A percentile compares a stretch with the other conserved stretches of the same genome.
These are phyloP conservation scores for Notocelia uddmanniana DNA, from an alignment of 2,888 invertebrate species.

Conservation along the genomic window DNA sequence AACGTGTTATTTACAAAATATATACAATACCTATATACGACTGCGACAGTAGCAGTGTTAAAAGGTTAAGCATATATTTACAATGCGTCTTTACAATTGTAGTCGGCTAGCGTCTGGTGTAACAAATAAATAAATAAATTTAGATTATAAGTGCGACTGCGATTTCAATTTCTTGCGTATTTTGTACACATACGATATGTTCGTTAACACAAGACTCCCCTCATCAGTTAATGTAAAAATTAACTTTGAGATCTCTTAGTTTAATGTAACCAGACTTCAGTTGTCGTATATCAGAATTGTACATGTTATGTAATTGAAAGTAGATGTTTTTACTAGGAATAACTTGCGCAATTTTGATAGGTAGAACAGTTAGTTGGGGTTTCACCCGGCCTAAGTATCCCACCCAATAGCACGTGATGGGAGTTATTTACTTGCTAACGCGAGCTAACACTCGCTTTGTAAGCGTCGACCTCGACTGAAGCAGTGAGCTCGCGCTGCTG, in stretches of 20 bases:
- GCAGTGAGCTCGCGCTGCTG: too few relatives aligned
- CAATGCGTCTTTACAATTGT: slow-evolving; percentile 17
- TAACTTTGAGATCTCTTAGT: slow-evolving; percentile 32
- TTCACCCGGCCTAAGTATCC: slow-evolving; percentile 4
- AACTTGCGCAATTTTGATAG: slow-evolving; percentile 25
- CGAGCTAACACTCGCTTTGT: background rate
- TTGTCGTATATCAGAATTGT: slow-evolving; percentile 17
- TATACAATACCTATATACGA: slow-evolving; percentile 15
- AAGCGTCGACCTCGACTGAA: background rate
- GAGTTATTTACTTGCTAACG: background rate
- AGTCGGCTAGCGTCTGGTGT: slow-evolving; percentile 25
- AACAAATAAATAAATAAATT: slow-evolving; percentile 2
- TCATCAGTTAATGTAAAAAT: slow-evolving; percentile 14
- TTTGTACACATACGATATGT: slow-evolving; percentile 1
- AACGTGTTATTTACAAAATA: slow-evolving; percentile 17
- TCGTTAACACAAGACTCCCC: slow-evolving; percentile 7
- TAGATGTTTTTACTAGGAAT: background rate
- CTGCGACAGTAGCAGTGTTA: slow-evolving; percentile 9
- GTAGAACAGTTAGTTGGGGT: background rate
- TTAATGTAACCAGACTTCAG: slow-evolving; percentile 11
- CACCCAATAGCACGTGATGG: background rate
- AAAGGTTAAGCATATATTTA: slow-evolving; percentile 3
- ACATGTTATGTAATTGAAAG: background rate
- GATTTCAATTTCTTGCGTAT: slow-evolving; percentile 9
- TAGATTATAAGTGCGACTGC: background rate